Evolutionary conservation across 35 echinoderm and acorn worm species (phyloP), one percentile per base, ranked within the genome.

Genomic region (Ophiothrix spiculata): DNA sequence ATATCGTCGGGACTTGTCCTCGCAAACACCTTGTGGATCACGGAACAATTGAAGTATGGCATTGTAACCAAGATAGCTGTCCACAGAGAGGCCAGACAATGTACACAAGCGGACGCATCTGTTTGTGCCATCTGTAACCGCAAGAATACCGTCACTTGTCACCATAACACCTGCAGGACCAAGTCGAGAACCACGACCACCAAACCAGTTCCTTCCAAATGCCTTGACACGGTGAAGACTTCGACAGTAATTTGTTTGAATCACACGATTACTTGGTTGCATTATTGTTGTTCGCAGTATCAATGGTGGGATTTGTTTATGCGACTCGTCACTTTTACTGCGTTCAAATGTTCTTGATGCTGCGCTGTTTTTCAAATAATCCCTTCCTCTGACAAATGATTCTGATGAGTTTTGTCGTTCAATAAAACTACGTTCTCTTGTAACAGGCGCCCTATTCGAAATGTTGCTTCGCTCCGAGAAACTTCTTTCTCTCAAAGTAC

Each of bases 151-250:
- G 32, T 84, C 81, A 33, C 54, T 54, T 17, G 63, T 60, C 10
- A 84, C 81, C 1, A 2, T 34, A 54, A 84, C 15, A 64, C 81
- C 37, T 15, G 81, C 45, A 3, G 81, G 81, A 42, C 81, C 81
- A 33, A 11, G 6, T 23, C 36, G 23, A 16, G 35, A 19, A 13
- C 81, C 46, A 13, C 32, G 45, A 16, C 81, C 31, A 21, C 49
- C 46, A 35, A 84, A 84, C 81, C 81, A 84, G 32, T 60, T 84
- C 36, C 54, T 63, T 15, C 81, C 81, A 60, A 84, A 82, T 33
- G 63, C 81, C 29, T 84, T 84, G n/a, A 84, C 37, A 35, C 63
- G 54, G 40, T 84, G 81, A 4, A 63, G 25, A n/a, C 25, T 69
- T 2, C 60, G 60, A n/a, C 60, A 69, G 29, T 69, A 69, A 19